phyloP scores from a whole-genome alignment of 1,140 invertebrate genomes.

The Atta texana region DNA sequence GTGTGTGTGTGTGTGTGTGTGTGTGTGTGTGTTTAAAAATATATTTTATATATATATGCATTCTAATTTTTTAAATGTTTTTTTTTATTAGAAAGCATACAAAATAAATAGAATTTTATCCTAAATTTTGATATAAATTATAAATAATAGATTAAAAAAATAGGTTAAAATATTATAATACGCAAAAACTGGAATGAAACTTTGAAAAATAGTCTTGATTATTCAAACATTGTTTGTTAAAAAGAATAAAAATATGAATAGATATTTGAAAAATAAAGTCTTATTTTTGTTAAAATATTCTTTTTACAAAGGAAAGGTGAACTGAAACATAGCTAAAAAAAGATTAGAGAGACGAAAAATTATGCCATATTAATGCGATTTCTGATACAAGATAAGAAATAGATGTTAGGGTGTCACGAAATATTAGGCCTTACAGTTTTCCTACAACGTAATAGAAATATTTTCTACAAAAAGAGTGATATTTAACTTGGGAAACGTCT shows the following conservation, averaged over 20 bases:
- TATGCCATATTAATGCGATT: slow-evolving; percentile 16
- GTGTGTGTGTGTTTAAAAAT: not conserved
- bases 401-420: slow-evolving; percentile 3
- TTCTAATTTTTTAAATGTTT: not conserved
- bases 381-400: slow-evolving; percentile 16
- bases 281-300: slow-evolving; percentile 29
- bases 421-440: not conserved
- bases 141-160: not conserved
- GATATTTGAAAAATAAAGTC: not conserved
- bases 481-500: not conserved
- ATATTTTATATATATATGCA: not conserved
- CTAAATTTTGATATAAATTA: not conserved
- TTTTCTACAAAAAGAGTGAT: not conserved
- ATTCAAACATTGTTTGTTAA: slow-evolving; percentile 2
- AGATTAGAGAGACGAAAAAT: not conserved
- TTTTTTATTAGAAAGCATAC: not conserved
- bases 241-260: not conserved
- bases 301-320: too few species aligned
- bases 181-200: not conserved
- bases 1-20: not conserved
- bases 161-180: too few species aligned
- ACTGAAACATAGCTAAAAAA: not conserved
- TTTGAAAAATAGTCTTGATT: not conserved
- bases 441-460: not conserved
- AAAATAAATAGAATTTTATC: not conserved